Evolutionary conservation across 2,797 vertebrate species (phyloP).

Genomic region (Cossypha caffra): DNA sequence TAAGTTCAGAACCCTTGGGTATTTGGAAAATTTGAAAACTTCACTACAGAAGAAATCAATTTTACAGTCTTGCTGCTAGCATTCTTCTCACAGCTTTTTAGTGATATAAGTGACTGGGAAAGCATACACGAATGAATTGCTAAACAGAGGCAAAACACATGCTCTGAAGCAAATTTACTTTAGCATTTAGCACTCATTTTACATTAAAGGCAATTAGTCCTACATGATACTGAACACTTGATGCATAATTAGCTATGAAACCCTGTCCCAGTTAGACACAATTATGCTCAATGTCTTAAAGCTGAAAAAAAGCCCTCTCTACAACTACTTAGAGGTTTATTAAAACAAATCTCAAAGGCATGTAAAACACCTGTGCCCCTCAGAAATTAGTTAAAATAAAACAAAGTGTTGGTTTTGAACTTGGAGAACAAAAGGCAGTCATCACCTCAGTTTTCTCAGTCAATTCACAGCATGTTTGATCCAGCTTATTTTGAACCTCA

Average conservation of each 20-base stretch:
- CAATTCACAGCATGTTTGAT: slow-evolving; percentile 87
- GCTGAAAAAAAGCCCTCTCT: not conserved
- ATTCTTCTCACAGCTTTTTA: not conserved
- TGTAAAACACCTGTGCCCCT: not conserved
- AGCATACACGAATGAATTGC: not conserved
- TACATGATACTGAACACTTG: not conserved
- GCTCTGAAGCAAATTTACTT: not conserved
- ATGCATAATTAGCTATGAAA: not conserved
- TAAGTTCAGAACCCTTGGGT: not conserved
- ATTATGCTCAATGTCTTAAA: not conserved
- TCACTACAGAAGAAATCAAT: not conserved
- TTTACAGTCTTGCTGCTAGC: not conserved
- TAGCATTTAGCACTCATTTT: not conserved
- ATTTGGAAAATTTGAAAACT: not conserved
- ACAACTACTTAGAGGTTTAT: not conserved
- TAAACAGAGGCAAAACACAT: not conserved
- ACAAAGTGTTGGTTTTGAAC: not conserved
- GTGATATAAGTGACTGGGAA: not conserved
- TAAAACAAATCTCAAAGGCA: not conserved
- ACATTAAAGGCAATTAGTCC: not conserved
- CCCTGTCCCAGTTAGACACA: not conserved
- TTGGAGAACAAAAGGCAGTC: not conserved
- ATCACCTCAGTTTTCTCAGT: slow-evolving; percentile 86
- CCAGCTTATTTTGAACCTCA: slow-evolving; percentile 88
- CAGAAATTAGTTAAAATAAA: not conserved